phyloP scores from a whole-genome alignment of 2,113 vertebrate species.

The Brachypodius melanocephalos region DNA sequence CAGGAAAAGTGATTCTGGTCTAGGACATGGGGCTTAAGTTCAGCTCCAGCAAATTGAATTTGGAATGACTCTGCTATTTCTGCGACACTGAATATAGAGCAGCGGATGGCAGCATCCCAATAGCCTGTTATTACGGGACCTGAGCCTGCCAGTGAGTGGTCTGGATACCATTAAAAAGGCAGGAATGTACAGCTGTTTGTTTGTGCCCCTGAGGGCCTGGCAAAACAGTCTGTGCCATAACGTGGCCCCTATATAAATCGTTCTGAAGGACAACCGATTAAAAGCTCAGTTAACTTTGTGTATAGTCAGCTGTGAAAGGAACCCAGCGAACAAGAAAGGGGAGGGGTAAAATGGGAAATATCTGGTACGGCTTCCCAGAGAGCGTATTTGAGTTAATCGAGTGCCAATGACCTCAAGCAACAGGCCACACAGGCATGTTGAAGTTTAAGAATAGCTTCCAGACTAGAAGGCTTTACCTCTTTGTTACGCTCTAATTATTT shows the following conservation, averaged over 20 bases:
- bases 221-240: conserved; percentile 2
- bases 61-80: conserved; percentile 77
- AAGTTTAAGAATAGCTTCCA: conserved; percentile 8
- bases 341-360: neutral
- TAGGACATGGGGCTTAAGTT: conserved; percentile 69
- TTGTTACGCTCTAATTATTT: neutral
- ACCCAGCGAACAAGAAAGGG: neutral
- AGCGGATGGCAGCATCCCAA: conserved; percentile 65
- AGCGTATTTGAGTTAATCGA: neutral
- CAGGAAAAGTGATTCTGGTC: conserved; percentile 22
- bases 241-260: conserved; percentile 10
- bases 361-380: neutral
- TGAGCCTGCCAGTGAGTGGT: conserved; percentile 62
- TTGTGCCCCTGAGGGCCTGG: conserved; percentile 29
- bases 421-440: neutral
- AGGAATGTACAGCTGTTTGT: conserved; percentile 74
- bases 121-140: conserved; percentile 69
- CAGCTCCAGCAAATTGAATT: conserved; percentile 60
- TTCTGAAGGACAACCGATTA: conserved; percentile 6
- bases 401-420: neutral
- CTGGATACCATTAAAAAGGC: conserved; percentile 55
- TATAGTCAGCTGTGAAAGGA: neutral
- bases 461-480: conserved; percentile 1
- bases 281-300: neutral
- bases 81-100: conserved; percentile 68